Percentiles rank a stretch among this genome's conserved stretches.
phyloP scores from a whole-genome alignment of 2,113 vertebrate genomes.

The Herpetotheres cachinnans region DNA sequence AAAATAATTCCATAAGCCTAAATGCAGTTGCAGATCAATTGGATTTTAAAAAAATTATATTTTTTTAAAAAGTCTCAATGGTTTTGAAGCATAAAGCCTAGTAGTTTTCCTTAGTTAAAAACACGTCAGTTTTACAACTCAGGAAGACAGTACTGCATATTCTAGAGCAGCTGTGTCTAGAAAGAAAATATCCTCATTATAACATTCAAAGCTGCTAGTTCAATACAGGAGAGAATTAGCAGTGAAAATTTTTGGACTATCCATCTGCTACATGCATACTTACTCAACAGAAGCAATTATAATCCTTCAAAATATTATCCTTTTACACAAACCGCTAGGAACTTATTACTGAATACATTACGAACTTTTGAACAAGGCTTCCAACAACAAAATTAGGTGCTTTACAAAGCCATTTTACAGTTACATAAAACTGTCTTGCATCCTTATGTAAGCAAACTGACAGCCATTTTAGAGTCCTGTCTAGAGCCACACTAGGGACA shows the following conservation, averaged over 20 bases:
- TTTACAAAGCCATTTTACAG: background rate
- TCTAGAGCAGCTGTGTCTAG: background rate
- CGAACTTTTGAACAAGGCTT: background rate
- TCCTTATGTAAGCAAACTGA: background rate
- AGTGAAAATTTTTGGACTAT: background rate
- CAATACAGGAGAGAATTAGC: background rate
- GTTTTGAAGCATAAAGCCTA: background rate
- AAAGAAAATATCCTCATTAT: background rate
- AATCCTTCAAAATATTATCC: background rate
- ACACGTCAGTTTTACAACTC: background rate
- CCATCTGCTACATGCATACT: background rate
- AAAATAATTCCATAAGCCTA: background rate
- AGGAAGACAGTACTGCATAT: background rate
- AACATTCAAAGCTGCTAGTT: background rate
- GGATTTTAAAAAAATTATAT: background rate
- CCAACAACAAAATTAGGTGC: background rate
- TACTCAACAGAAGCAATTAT: background rate
- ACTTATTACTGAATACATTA: background rate
- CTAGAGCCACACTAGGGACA: background rate
- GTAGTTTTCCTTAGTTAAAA: background rate
- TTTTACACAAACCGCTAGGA: background rate
- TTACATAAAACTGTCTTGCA: background rate
- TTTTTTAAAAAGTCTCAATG: background rate
- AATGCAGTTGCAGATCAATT: background rate
- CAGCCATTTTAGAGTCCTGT: background rate